These are phyloP conservation scores for Dreissena rostriformis DNA, from an alignment of 1,140 invertebrate genomes.

Conservation along the genomic window DNA sequence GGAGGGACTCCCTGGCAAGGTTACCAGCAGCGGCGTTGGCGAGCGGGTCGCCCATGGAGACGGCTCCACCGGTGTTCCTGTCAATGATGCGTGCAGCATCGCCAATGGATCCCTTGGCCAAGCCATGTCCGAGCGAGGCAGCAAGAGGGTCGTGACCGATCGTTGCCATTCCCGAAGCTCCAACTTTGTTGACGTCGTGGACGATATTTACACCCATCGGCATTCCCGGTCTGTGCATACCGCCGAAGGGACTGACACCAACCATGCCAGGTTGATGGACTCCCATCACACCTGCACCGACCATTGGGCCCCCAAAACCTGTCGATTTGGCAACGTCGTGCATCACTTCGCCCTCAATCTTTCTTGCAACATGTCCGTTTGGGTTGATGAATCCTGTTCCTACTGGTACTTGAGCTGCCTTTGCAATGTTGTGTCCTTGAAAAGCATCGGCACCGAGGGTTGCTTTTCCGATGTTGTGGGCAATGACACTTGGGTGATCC, in stretches of 20 bases:
- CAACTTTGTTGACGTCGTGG: conserved; percentile 38
- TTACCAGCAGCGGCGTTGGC: conserved; percentile 12
- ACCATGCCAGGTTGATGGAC: too few species aligned
- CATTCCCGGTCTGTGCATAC: conserved; percentile 6
- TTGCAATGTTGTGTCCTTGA: conserved; percentile 28
- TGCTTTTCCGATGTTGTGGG: conserved; percentile 11
- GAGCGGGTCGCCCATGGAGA: conserved; percentile 9
- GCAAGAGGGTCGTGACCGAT: conserved; percentile 33
- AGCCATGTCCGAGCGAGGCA: conserved; percentile 13
- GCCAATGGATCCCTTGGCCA: conserved; percentile 31
- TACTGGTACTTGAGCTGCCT: not conserved
- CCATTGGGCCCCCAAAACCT: not conserved
- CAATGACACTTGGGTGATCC: not conserved
- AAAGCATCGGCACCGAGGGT: not conserved
- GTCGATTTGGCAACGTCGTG: conserved; percentile 8
- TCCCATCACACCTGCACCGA: too few species aligned
- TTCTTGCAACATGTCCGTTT: not conserved
- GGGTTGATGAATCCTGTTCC: conserved; percentile 28
- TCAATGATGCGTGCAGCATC: conserved; percentile 18
- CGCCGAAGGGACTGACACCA: not conserved
- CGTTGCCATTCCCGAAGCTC: not conserved
- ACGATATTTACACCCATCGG: conserved; percentile 2
- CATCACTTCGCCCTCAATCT: not conserved
- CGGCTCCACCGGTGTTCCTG: conserved; percentile 22
- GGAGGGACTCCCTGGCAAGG: conserved; percentile 29